phyloP scores from a whole-genome alignment of 2,113 vertebrate species.

The Passer montanus region DNA sequence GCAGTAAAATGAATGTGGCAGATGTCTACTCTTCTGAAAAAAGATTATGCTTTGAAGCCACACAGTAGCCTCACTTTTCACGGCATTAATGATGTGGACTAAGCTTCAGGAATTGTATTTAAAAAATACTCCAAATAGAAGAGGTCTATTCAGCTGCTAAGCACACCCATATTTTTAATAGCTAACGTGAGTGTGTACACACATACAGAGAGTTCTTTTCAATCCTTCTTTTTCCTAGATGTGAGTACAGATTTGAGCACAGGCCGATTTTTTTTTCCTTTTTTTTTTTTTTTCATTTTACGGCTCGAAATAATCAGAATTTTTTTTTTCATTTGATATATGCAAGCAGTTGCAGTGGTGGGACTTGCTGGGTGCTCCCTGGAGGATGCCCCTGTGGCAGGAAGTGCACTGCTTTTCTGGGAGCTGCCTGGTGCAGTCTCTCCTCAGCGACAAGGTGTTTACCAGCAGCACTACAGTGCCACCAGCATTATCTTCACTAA shows the following conservation, averaged over 20 bases:
- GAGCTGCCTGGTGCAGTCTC: neutral
- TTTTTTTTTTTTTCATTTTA: neutral
- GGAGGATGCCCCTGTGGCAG: neutral
- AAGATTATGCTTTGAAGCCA: constrained; percentile 49
- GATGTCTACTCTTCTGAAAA: constrained; percentile 46
- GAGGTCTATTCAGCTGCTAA: constrained; percentile 10
- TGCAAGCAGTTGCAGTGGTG: neutral
- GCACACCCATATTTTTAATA: constrained; percentile 43
- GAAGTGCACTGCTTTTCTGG: neutral
- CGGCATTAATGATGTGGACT: constrained; percentile 31
- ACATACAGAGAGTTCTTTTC: neutral
- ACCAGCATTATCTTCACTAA: neutral
- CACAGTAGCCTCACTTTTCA: constrained; percentile 23
- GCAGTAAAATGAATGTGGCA: constrained; percentile 19
- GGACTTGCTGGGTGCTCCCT: neutral
- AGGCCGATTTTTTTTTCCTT: neutral
- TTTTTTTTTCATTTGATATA: neutral
- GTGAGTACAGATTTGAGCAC: neutral
- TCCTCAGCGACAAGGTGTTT: neutral
- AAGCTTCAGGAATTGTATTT: constrained; percentile 45
- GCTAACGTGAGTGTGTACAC: neutral
- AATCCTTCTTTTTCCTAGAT: neutral
- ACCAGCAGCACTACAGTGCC: neutral
- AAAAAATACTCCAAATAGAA: constrained; percentile 44
- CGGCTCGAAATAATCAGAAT: neutral